Evolutionary conservation across 2,888 invertebrate genomes (phyloP), one percentile per base, ranked within the genome.

Genomic region (Dugesia japonica): DNA sequence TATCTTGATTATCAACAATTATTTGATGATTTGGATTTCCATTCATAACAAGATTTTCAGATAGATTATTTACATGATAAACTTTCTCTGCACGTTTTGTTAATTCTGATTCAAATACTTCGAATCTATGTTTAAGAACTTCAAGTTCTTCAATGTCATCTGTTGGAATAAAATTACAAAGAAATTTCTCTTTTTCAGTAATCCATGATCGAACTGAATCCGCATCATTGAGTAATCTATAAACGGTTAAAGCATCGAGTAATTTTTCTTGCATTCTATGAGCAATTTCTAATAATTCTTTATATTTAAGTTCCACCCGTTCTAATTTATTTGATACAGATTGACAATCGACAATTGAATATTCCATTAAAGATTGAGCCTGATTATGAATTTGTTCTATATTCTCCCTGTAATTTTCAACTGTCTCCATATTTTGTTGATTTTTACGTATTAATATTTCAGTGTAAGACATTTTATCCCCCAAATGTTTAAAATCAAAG

Each of bases 131-230:
- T 85, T 94, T 94, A 92, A 98, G 94, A 79, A 99, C 98, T 86
- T 98, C 98, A 17, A 98, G 93, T 84, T 98, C 98, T 85, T 99
- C 98, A 83, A 98, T 94, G 81, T 99, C 98, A 85, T 93, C 91
- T 72, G 28, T 71, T 27, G 76, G 94, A 79, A 91, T 90, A 92
- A 98, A 94, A 4, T 97, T 97, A 80, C 92, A 91, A 79, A 99
- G 87, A 92, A 99, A 94, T 81, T 97, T 90, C 83, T 95, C 93
- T 87, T 87, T 92, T 83, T 95, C 95, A 81, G 94, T 84, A 92
- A 97, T 93, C 92, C 94, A 94, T 82, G 91, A 91, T 83, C 95
- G 94, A 76, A 94, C 90, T 83, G 95, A 95, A 82, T 94, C 94
- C 0, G 94, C 94, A 85, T 97, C 94, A 17, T 94, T 92, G 84